Conservation (phyloP, 2,797 vertebrate genomes). For the Hippoglossus hippoglossus region DNA sequence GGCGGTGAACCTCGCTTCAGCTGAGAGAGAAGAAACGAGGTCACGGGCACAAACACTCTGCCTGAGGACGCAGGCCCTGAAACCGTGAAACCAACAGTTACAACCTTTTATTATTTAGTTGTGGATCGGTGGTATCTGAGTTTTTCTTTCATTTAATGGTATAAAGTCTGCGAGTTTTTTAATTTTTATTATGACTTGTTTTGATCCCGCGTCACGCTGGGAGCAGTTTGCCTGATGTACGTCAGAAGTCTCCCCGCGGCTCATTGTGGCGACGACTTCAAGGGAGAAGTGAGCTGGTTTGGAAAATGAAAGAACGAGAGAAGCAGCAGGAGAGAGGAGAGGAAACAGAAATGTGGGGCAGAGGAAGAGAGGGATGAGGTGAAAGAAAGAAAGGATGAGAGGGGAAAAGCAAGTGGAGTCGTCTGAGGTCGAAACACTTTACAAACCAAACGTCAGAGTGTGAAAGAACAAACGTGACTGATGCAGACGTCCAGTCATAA, state of each 20-base stretch:
- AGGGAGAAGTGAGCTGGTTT: conserved; percentile 3
- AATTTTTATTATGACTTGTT: not conserved
- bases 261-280: conserved; percentile 24
- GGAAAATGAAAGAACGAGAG: not conserved
- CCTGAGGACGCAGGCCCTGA: no score
- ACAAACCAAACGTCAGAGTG: not conserved
- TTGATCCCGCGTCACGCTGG: conserved; percentile 14
- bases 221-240: conserved; percentile 24
- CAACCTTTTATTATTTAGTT: not conserved
- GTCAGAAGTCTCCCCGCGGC: conserved; percentile 17
- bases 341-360: conserved; percentile 34
- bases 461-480: not conserved
- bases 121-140: no score
- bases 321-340: conserved; percentile 6
- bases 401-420: not conserved
- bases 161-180: not conserved
- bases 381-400: not conserved
- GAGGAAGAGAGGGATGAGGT: conserved; percentile 18
- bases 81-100: no score
- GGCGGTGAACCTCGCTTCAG: no score
- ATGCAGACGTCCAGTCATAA: no score
- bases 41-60: no score
- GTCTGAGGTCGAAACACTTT: not conserved
- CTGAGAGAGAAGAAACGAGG: no score
- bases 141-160: conserved; percentile 1